A percentile compares a stretch with the other conserved stretches of the same genome.
phyloP scores from a whole-genome alignment of 1,140 invertebrate genomes.

The Heterodera schachtii region DNA sequence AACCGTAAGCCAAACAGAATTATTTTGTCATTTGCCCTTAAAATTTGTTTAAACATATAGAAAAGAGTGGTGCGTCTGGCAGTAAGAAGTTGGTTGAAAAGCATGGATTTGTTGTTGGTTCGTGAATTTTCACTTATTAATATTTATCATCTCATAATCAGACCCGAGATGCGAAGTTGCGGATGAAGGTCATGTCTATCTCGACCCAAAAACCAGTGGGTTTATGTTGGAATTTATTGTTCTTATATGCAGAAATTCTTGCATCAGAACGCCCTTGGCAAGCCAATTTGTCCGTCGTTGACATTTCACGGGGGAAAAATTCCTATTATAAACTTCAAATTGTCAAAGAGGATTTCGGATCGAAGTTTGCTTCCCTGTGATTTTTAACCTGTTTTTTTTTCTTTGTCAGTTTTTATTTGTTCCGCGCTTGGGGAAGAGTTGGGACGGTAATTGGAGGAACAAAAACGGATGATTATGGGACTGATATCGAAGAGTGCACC shows the following conservation, averaged over 20 bases:
- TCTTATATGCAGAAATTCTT: not conserved
- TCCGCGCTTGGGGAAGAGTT: conserved; percentile 84
- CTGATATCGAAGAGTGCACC: conserved; percentile 72
- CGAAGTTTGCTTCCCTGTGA: conserved; percentile 10
- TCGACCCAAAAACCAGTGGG: conserved; percentile 38
- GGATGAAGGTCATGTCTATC: conserved; percentile 51
- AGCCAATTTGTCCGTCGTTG: conserved; percentile 33
- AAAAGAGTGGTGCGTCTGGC: not conserved
- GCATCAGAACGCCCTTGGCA: conserved; percentile 40
- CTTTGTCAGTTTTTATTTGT: conserved; percentile 24
- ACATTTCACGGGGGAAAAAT: conserved; percentile 70
- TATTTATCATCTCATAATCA: not conserved
- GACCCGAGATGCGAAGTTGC: conserved; percentile 48
- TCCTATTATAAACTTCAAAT: conserved; percentile 93
- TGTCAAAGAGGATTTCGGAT: conserved; percentile 74
- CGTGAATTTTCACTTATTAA: not conserved
- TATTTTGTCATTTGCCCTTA: not conserved
- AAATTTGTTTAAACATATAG: not conserved
- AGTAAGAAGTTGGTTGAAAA: conserved; percentile 36
- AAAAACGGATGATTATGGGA: conserved; percentile 74
- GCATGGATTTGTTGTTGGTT: conserved; percentile 44
- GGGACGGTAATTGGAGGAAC: conserved; percentile 85
- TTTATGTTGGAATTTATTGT: not conserved
- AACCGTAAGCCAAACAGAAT: not conserved
- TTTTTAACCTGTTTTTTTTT: not conserved